Base-by-base conservation (phyloP, 2,113 vertebrate species). In the Dermatemys mawii region DNA sequence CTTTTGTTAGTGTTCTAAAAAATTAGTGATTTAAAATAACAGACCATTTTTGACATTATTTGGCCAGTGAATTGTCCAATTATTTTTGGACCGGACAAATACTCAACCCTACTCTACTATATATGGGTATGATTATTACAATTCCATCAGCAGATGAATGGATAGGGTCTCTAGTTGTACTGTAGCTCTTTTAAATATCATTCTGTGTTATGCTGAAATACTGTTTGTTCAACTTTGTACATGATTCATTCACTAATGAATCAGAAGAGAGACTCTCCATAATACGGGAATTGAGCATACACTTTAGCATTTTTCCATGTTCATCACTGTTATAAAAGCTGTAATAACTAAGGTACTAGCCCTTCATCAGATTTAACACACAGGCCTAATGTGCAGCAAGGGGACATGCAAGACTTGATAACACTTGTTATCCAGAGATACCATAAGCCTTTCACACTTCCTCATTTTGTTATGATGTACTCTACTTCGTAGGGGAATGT, bases 391-490 rank as follows among this genome's bases (percentile, higher is more conserved):
- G 87, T 82, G 83, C 48, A 11, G 83, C 2, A 26, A 24, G 87
- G 48, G 49, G 70, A 92, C 79, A 29, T 19, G 26, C 29, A 55
- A 83, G 67, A 93, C 73, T 73, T 88, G 57, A 89, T 55, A 90
- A 17, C 2, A 1, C 14, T 41, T 89, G 13, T 81, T 82, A 24
- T 90, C 87, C 51, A 85, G 46, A 32, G 76, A 63, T 88, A 32
- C 80, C 38, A 13, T 14, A 63, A 94, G 81, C 12, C n/a, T 76
- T 80, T 95, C 81, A 24, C 32, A 5, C 48, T 13, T 10, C 76
- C 50, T 27, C 29, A 55, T 19, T 90, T 94, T 95, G 54, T 80
- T 29, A 46, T 85, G 90, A 92, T 87, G 73, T 92, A 82, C 86
- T 53, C 55, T 53, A 73, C 90, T 78, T 89, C 86, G 1, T 92